Evolutionary conservation across 1,140 invertebrate genomes (phyloP), one percentile per base, ranked within the genome.

Genomic region (Condylostylus longicornis): DNA sequence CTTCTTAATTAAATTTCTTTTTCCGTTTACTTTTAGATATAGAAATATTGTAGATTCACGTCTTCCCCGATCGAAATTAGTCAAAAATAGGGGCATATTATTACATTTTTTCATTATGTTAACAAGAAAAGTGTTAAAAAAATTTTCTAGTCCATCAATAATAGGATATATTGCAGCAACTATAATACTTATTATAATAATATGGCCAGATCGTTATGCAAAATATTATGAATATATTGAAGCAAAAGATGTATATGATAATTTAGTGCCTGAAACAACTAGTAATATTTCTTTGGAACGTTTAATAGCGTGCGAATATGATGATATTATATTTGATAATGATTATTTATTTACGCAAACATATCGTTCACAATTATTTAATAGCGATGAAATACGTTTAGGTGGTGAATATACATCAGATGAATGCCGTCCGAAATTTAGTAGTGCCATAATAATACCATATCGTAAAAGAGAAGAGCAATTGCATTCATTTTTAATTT

Each of bases 391-490:
- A 33, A 58, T 57, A 6, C 43, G 33, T 3, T 33, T 37, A 0
- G 54, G 54, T 5, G 58, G 58, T 4, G 57, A 57, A 33, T 60
- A 48, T 14, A 46, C 42, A 18, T 88, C 87, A 2, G 57, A 64
- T 10, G 55, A 75, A 15, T 94, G 89, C 60, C 66, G 69, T 37
- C 66, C 87, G 3, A 60, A 72, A 15, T 79, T 81, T 48, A 76
- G 79, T 53, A 78, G 88, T 6, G 87, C 88, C 12, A 74, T 95
- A 14, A 75, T 95, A 41, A 69, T 96, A 23, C 88, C 88, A 4
- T 95, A 90, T 53, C 67, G 91, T 41, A 81, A 93, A 50, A 68
- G 93, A 32, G 64, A 77, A 42, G 62, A 67, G 15, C 90, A 98
- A 53, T 65, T 97, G 7, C 61, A 73, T 13, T 65, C 75, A 36